Percentiles rank a stretch among this genome's conserved stretches.
These are phyloP conservation scores for Maylandia zebra DNA, from an alignment of 2,113 vertebrate species.

Conservation along the genomic window DNA sequence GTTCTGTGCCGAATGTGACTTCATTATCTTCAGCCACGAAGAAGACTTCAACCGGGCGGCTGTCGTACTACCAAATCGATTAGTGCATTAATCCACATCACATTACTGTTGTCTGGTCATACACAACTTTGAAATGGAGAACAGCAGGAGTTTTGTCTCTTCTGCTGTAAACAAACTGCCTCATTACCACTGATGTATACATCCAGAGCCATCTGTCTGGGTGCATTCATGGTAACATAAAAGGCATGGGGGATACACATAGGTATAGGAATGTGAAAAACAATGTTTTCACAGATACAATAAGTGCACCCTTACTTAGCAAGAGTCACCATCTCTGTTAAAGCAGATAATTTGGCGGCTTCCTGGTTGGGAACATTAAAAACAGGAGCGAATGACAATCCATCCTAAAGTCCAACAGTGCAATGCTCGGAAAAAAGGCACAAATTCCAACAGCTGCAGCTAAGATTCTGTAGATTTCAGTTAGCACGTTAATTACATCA, in stretches of 20 bases:
- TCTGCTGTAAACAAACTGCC: not conserved
- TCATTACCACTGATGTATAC: not conserved
- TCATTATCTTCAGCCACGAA: not conserved
- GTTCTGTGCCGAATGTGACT: accelerated
- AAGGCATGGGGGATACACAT: not conserved
- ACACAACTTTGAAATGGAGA: not conserved
- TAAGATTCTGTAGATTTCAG: not conserved
- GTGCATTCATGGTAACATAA: not conserved
- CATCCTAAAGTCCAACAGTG: not conserved
- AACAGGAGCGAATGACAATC: not conserved
- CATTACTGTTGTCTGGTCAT: not conserved
- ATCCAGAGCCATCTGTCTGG: not conserved
- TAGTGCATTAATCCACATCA: not conserved
- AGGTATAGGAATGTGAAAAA: not conserved
- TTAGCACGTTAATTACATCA: not conserved
- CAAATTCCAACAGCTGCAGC: not conserved
- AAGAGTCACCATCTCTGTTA: not conserved
- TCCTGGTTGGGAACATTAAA: not conserved
- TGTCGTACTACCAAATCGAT: not conserved
- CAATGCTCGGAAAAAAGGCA: not conserved
- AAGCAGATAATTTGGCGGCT: not conserved
- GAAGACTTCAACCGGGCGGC: not conserved
- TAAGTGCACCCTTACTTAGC: not conserved
- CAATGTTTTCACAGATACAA: not conserved
- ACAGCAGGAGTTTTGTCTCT: not conserved